These are phyloP conservation scores for Strigamia transsilvanica DNA, from an alignment of 2,888 invertebrate species.

Conservation along the genomic window DNA sequence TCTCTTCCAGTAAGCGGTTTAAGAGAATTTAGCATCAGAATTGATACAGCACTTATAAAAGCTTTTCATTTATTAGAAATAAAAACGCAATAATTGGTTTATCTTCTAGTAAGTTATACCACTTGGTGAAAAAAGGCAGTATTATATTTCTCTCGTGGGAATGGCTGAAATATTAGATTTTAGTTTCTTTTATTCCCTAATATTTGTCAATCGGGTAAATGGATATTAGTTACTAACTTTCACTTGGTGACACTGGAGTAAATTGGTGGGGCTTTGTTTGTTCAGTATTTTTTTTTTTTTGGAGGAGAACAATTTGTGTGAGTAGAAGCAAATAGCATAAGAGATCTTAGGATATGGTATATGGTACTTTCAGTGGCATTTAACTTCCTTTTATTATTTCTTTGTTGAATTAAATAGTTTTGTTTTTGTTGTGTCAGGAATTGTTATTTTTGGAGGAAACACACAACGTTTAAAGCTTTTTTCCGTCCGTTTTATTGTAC, in stretches of 20 bases:
- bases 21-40: neutral
- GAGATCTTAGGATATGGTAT: neutral
- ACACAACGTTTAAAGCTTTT: neutral
- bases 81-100: conserved; percentile 5
- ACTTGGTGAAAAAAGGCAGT: neutral
- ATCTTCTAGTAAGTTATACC: neutral
- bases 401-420: neutral
- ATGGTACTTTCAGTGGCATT: neutral
- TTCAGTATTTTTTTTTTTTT: neutral
- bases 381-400: conserved; percentile 13
- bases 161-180: neutral
- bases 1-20: neutral
- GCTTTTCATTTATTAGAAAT: neutral
- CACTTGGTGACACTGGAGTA: neutral
- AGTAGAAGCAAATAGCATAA: neutral
- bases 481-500: too few species aligned
- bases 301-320: conserved; percentile 37
- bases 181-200: neutral
- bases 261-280: conserved; percentile 10
- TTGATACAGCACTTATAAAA: neutral
- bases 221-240: neutral
- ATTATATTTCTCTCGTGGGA: too few species aligned
- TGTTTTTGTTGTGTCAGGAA: neutral
- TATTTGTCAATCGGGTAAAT: neutral
- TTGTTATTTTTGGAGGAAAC: neutral